Evolutionary conservation across 2,888 invertebrate species (phyloP), one percentile per base, ranked within the genome.

Genomic region (Torymus auratus): DNA sequence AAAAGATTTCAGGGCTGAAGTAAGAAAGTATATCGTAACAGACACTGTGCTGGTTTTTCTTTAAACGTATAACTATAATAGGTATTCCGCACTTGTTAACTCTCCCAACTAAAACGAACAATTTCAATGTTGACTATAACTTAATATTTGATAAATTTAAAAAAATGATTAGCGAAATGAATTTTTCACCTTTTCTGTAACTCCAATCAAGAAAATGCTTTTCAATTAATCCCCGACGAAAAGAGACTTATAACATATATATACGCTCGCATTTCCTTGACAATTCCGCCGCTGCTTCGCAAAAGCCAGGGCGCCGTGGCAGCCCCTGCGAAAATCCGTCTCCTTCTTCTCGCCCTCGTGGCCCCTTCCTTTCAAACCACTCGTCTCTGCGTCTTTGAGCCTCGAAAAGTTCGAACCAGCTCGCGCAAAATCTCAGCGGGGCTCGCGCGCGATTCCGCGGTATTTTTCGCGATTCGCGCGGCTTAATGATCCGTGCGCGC

Each of bases 381-480:
- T 73, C 23, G 41, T 56, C 65, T 23, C 28, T n/a, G 17, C 74
- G 64, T 80, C 74, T 80, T 75, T 60, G 74, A 74, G 14, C 53
- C 72, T 79, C 58, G 52, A 55, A 58, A 64, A 28, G 13, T 74
- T 67, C 74, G 69, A 80, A 75, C 60, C n/a, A n/a, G 28, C 56
- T 72, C 55, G 15, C 74, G 74, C 68, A 73, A 73, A 68, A 28
- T 28, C 28, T 28, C 28, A 4, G 28, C 28, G 7, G 5, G 3
- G 28, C 28, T 56, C 58, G 58, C 50, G 62, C 70, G 41, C 74
- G 74, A 69, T 74, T 76, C 72, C 68, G 72, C 28, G 28, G 28
- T 68, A 76, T 76, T 80, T 82, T 72, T 83, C 83, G 76, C 82
- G 80, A 84, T 84, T 85, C 83, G 83, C 84, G 81, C 20, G 28